phyloP scores from a whole-genome alignment of 1,140 invertebrate species.

The Aphis craccivora region DNA sequence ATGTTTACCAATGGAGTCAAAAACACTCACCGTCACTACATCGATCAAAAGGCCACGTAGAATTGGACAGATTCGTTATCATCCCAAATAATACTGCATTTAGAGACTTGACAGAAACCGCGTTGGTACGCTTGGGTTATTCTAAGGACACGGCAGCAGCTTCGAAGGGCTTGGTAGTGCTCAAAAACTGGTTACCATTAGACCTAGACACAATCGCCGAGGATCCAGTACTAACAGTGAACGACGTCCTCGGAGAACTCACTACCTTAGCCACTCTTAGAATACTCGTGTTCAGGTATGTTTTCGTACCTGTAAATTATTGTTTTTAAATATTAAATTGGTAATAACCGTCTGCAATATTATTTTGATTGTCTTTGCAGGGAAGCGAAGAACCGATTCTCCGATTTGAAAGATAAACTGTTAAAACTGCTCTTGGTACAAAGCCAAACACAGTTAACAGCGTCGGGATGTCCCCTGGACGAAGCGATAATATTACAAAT shows the following conservation, averaged over 20 bases:
- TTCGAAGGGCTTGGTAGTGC: conserved; percentile 79
- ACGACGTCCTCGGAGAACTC: conserved; percentile 90
- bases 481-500: conserved; percentile 72
- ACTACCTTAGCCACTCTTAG: conserved; percentile 88
- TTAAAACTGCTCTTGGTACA: conserved; percentile 86
- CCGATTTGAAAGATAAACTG: conserved; percentile 93
- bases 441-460: conserved; percentile 83
- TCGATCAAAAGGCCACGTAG: conserved; percentile 70
- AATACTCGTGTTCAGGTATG: conserved; percentile 83
- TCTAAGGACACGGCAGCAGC: conserved; percentile 76
- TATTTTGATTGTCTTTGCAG: conserved; percentile 60
- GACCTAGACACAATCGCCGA: conserved; percentile 89
- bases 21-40: conserved; percentile 62
- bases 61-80: conserved; percentile 92
- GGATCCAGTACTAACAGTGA: conserved; percentile 82
- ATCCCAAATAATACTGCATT: conserved; percentile 88
- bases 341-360: background rate
- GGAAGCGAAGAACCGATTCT: conserved; percentile 76
- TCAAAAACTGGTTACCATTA: conserved; percentile 93
- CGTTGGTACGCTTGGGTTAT: conserved; percentile 81
- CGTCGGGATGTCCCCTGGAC: conserved; percentile 90
- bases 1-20: conserved; percentile 64
- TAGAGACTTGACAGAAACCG: conserved; percentile 80
- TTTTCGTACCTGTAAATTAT: background rate
- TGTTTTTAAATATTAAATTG: no score